These are phyloP conservation scores for Helobdella robusta DNA, from an alignment of 2,888 invertebrate genomes.

Conservation along the genomic window DNA sequence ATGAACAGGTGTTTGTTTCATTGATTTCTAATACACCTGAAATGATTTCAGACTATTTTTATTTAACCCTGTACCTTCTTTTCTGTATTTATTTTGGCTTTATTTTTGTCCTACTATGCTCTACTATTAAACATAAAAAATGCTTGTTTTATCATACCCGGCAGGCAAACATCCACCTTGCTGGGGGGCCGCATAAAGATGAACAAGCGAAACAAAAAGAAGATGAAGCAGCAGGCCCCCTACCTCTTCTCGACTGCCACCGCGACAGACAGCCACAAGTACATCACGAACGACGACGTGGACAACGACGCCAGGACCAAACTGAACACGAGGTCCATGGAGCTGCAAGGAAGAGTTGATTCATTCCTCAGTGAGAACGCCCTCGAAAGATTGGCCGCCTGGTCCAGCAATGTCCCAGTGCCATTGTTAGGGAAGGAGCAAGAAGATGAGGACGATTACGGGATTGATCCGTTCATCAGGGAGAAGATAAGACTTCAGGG, in stretches of 20 bases:
- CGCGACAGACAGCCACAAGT: background rate
- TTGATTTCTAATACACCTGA: background rate
- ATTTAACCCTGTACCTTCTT: no score
- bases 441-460: constrained; percentile 1
- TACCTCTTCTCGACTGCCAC: background rate
- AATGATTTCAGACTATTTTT: no score
- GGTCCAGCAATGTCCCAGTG: constrained; percentile 18
- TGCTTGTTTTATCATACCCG: background rate
- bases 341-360: constrained; percentile 13
- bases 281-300: background rate
- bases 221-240: constrained; percentile 1
- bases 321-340: background rate
- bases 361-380: constrained; percentile 24
- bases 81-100: no score
- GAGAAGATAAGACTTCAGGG: background rate
- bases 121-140: background rate
- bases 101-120: no score
- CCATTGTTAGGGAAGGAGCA: background rate
- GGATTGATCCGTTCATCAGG: background rate
- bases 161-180: constrained; percentile 13
- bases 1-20: constrained; percentile 4
- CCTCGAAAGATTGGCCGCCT: constrained; percentile 21
- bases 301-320: background rate
- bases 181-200: constrained; percentile 14
- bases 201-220: constrained; percentile 15